These are phyloP conservation scores for Zonotrichia leucophrys DNA, from an alignment of 2,113 vertebrate genomes.

Conservation along the genomic window DNA sequence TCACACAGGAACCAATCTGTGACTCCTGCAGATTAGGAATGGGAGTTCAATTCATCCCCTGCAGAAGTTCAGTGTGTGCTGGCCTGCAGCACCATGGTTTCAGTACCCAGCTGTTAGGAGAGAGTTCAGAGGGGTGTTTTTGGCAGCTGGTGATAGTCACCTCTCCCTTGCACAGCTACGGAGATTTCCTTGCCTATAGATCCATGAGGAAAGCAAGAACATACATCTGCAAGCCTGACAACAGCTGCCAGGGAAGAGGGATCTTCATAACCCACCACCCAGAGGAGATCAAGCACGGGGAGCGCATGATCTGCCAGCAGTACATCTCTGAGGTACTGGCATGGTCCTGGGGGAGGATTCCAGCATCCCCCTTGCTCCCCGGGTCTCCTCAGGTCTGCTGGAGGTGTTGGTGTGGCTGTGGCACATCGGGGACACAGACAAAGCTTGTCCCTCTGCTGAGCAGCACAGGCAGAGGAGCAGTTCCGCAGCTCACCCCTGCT, in stretches of 20 bases:
- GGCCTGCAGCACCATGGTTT: background rate
- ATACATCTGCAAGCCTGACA: constrained; percentile 81
- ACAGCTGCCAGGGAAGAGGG: constrained; percentile 75
- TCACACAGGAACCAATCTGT: fast-evolving
- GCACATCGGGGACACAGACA: fast-evolving
- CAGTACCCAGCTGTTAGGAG: background rate
- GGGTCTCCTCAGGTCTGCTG: background rate
- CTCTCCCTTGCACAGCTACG: constrained; percentile 60
- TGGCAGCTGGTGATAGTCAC: background rate
- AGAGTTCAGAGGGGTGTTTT: background rate
- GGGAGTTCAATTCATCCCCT: background rate
- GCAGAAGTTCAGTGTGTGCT: background rate
- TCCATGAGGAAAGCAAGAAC: constrained; percentile 51
- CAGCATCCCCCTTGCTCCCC: background rate
- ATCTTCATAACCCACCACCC: constrained; percentile 77
- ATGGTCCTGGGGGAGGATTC: background rate
- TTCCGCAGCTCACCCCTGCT: background rate
- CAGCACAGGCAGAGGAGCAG: background rate
- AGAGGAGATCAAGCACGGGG: constrained; percentile 71
- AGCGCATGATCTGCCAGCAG: constrained; percentile 80
- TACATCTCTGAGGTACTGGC: constrained; percentile 77
- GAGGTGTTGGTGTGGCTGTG: background rate
- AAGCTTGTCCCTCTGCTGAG: background rate
- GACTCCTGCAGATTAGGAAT: background rate
- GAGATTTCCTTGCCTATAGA: constrained; percentile 74